A percentile compares a stretch with the other conserved stretches of the same genome.
These are phyloP conservation scores for Liasis olivaceus DNA, from an alignment of 2,797 vertebrate genomes.

Conservation along the genomic window DNA sequence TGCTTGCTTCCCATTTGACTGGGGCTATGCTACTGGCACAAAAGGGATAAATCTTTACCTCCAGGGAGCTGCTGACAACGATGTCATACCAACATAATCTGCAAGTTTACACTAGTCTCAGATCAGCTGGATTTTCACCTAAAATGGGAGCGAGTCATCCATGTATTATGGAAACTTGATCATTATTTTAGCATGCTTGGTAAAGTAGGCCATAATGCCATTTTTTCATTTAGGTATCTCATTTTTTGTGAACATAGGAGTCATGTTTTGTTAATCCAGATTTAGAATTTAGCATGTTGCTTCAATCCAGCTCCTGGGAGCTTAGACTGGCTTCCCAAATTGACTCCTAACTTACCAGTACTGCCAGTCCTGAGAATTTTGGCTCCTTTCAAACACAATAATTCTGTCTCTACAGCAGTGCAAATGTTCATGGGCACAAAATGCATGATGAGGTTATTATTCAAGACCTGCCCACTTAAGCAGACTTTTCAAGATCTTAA, in stretches of 20 bases:
- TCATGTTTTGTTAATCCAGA: neutral
- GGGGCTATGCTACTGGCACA: too few species aligned
- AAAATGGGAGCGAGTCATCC: neutral
- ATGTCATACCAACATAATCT: neutral
- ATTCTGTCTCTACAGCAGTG: neutral
- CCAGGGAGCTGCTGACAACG: neutral
- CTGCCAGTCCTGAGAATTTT: neutral
- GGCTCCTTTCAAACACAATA: neutral
- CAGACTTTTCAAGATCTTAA: neutral
- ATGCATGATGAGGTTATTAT: neutral
- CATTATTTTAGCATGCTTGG: neutral
- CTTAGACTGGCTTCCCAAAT: neutral
- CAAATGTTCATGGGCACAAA: neutral
- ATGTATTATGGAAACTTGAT: neutral
- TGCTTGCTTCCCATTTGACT: too few species aligned
- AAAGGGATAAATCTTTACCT: neutral
- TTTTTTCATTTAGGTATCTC: neutral
- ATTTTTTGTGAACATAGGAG: neutral
- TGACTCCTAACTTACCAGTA: neutral
- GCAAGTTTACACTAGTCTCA: neutral
- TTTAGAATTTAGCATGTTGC: neutral
- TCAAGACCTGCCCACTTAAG: neutral
- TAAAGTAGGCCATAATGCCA: neutral
- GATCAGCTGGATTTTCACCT: neutral
- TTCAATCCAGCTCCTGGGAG: neutral